Evolutionary conservation across 2,113 vertebrate species (phyloP), one percentile per base, ranked within the genome.

Genomic region (Glaucomys volans): DNA sequence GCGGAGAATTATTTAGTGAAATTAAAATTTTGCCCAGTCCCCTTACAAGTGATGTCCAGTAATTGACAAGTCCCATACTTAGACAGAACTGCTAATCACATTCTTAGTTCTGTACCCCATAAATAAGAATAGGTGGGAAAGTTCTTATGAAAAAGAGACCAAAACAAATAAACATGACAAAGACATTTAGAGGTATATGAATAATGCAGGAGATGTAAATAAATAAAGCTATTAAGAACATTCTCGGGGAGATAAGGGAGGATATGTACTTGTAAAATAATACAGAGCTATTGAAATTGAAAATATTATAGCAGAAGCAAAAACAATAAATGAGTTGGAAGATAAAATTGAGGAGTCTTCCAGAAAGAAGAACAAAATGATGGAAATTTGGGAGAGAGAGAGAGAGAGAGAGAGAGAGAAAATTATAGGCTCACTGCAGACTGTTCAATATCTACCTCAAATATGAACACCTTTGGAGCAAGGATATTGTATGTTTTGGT

Each of bases 121-220:
- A 66, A 40, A n/a, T 57, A 84, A 71, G 47, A 86, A 62, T 82
- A 95, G 20, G 42, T 77, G 59, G 95, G 64, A 69, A 71, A 89
- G 37, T 87, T 35, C 77, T 75, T 20, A 72, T 82, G 57, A 84
- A 89, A 89, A 94, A 94, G 35, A 89, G 35, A 84, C 12, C 57
- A 66, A 79, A 91, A 57, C 12, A 66, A 87, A 66, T 37, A 82
- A 77, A 82, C 4, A 79, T 24, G 64, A 75, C 30, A 84, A 79
- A 82, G 26, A 86, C 42, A 71, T 81, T 28, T 40, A 82, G 88
- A 77, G 75, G 32, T 40, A 57, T 30, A 35, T 35, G 44, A n/a
- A 50, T 42, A 93, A 28, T 18, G 20, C 42, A 85, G 64, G 80
- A 77, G 76, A 37, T 26, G 57, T 94, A 85, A 62, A 62, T 89